Conservation (phyloP, 1,140 invertebrate genomes). For the Zaprionus ghesquierei region DNA sequence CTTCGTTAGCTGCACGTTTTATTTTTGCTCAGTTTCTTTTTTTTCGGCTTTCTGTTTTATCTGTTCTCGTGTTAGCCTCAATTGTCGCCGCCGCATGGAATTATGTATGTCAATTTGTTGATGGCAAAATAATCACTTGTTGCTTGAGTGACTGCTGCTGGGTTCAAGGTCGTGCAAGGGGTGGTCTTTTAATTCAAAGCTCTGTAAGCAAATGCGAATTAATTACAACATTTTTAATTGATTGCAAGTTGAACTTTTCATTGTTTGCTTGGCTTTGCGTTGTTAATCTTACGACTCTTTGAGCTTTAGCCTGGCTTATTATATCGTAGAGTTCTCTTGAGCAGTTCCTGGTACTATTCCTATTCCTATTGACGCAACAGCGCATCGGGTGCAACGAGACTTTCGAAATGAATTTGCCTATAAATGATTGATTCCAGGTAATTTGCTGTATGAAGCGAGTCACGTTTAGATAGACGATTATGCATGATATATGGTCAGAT, state of each 20-base stretch:
- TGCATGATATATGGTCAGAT: neutral
- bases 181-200: neutral
- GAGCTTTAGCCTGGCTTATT: neutral
- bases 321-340: neutral
- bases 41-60: conserved; percentile 23
- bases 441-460: neutral
- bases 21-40: conserved; percentile 28
- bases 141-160: conserved; percentile 19
- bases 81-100: conserved; percentile 14
- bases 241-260: neutral
- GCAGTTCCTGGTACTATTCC: neutral
- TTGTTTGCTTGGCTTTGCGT: neutral
- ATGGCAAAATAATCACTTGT: conserved; percentile 35
- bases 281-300: neutral
- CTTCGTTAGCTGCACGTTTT: conserved; percentile 66
- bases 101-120: conserved; percentile 40
- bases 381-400: too few relatives aligned
- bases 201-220: neutral
- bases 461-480: conserved; percentile 19
- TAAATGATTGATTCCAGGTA: conserved; percentile 5
- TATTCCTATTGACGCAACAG: neutral
- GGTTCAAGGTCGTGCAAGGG: conserved; percentile 37
- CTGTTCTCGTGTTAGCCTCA: conserved; percentile 30
- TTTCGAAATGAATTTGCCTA: neutral
- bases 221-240: conserved; percentile 6